phyloP scores from a whole-genome alignment of 1,140 invertebrate species.

The Propsilocerus akamusi region DNA sequence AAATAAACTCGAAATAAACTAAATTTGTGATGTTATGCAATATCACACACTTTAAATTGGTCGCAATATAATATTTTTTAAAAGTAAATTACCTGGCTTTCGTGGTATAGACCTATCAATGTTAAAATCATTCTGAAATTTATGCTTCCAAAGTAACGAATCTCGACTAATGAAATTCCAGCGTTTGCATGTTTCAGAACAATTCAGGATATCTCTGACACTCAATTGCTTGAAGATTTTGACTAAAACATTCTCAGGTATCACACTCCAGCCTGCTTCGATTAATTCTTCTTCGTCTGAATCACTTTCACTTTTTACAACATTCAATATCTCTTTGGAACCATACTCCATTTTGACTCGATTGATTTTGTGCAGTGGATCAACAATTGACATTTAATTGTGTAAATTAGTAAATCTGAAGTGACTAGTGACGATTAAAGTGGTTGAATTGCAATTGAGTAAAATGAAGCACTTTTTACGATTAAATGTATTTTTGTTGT shows the following conservation, averaged over 20 bases:
- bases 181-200: constrained; percentile 32
- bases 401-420: too few relatives aligned
- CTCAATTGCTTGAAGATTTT: constrained; percentile 44
- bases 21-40: neutral
- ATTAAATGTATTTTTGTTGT: too few relatives aligned
- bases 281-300: neutral
- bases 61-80: neutral
- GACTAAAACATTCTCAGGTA: constrained; percentile 48
- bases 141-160: constrained; percentile 47
- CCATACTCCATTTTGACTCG: too few relatives aligned
- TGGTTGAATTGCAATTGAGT: too few relatives aligned
- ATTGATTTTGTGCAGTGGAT: too few relatives aligned
- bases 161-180: constrained; percentile 43
- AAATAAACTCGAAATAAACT: neutral
- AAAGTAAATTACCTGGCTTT: constrained; percentile 32
- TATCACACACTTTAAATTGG: neutral
- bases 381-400: too few relatives aligned
- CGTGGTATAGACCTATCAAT: constrained; percentile 40
- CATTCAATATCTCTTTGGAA: neutral
- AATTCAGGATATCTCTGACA: constrained; percentile 34
- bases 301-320: neutral
- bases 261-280: constrained; percentile 29
- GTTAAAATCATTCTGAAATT: constrained; percentile 44
- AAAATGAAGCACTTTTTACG: too few relatives aligned
- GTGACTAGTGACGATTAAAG: too few relatives aligned